A percentile compares a stretch with the other conserved stretches of the same genome.
phyloP scores from a whole-genome alignment of 2,888 invertebrate genomes.

The Athalia cordata region DNA sequence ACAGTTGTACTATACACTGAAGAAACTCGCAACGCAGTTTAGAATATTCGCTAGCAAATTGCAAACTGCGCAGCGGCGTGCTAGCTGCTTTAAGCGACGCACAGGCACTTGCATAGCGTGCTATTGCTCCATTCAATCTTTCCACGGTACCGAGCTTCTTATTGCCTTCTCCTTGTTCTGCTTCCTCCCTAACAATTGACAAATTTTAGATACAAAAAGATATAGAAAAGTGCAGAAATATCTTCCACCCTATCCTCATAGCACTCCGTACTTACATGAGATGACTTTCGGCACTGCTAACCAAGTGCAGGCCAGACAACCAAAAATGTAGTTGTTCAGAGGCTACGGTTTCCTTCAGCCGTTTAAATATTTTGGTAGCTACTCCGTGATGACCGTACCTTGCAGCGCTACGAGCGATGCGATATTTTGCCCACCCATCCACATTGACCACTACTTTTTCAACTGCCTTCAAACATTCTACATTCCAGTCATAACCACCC shows the following conservation, averaged over 20 bases:
- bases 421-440: conserved; percentile 90
- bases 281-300: conserved; percentile 84
- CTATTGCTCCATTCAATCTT: conserved; percentile 68
- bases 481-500: conserved; percentile 82
- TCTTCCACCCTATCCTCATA: too few relatives aligned
- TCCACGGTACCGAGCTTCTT: conserved; percentile 63
- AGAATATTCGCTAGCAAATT: conserved; percentile 86
- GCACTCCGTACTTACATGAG: conserved; percentile 73
- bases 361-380: conserved; percentile 80
- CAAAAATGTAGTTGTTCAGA: conserved; percentile 94
- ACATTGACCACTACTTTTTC: conserved; percentile 76
- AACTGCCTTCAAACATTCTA: conserved; percentile 77
- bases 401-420: conserved; percentile 90
- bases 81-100: conserved; percentile 79
- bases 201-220: background rate
- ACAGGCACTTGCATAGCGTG: conserved; percentile 69
- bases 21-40: conserved; percentile 85
- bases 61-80: conserved; percentile 78
- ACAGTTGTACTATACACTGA: conserved; percentile 79
- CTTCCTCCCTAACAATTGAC: conserved; percentile 55
- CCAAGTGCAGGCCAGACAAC: conserved; percentile 86
- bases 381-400: conserved; percentile 88
- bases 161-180: conserved; percentile 54
- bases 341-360: conserved; percentile 82
- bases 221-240: background rate